These are phyloP conservation scores for Sebastes goodei DNA, from an alignment of 2,797 vertebrate genomes.

Conservation along the genomic window DNA sequence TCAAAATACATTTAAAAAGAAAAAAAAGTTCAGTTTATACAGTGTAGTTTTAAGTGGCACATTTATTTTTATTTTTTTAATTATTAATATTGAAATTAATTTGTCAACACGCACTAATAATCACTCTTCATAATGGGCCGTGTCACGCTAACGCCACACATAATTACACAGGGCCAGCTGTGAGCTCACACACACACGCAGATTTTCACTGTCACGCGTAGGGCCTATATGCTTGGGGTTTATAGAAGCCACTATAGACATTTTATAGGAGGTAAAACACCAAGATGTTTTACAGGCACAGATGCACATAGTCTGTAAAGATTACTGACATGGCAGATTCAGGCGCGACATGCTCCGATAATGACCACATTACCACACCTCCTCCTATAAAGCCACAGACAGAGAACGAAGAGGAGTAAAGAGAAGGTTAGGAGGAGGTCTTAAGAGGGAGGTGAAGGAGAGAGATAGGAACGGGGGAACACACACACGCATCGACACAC, in stretches of 20 bases:
- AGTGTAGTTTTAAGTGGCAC: background rate
- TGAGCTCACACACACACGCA: background rate
- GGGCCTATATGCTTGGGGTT: background rate
- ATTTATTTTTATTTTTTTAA: background rate
- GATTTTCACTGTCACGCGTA: background rate
- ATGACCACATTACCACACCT: constrained; percentile 30
- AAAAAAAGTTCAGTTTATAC: background rate
- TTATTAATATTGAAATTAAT: constrained; percentile 2
- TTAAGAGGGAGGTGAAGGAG: constrained; percentile 1
- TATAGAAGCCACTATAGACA: constrained; percentile 15
- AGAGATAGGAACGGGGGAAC: background rate
- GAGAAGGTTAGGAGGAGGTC: background rate
- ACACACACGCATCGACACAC: background rate
- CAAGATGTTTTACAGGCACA: constrained; percentile 48
- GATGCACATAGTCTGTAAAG: constrained; percentile 41
- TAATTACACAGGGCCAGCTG: constrained; percentile 25
- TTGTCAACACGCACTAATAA: constrained; percentile 17
- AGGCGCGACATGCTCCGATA: constrained; percentile 27
- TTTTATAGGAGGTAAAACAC: constrained; percentile 36
- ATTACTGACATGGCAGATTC: constrained; percentile 44
- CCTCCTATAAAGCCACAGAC: background rate
- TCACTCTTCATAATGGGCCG: constrained; percentile 17
- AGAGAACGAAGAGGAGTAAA: background rate
- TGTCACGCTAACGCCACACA: constrained; percentile 21
- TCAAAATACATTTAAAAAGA: background rate